Conservation (phyloP, 2,888 invertebrate genomes). For the Orthosia gracilis region DNA sequence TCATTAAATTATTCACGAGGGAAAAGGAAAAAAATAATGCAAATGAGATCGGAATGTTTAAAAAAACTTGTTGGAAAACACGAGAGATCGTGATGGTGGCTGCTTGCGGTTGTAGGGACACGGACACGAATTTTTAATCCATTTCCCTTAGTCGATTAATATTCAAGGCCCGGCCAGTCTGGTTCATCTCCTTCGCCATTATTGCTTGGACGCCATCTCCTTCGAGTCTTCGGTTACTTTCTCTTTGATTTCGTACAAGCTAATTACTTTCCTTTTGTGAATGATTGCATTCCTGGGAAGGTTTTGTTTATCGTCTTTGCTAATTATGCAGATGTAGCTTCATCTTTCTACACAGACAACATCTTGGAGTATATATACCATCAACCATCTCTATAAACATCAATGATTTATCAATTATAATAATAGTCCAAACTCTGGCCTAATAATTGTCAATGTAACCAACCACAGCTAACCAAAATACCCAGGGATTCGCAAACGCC, state of each 20-base stretch:
- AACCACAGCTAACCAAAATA: conserved; percentile 77
- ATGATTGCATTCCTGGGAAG: conserved; percentile 74
- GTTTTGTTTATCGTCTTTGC: conserved; percentile 53
- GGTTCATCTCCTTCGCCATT: conserved; percentile 90
- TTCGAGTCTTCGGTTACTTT: conserved; percentile 72
- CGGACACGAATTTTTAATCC: conserved; percentile 90
- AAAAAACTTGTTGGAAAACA: conserved; percentile 90
- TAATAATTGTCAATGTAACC: conserved; percentile 61
- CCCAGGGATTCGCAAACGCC: conserved; percentile 70
- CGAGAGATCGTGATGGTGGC: conserved; percentile 83
- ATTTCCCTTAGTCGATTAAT: conserved; percentile 91
- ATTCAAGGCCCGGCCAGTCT: conserved; percentile 90
- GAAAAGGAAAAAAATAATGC: conserved; percentile 87
- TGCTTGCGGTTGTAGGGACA: conserved; percentile 82
- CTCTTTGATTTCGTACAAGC: conserved; percentile 87
- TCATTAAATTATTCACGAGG: conserved; percentile 90
- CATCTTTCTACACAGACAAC: neutral
- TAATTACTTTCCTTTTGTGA: conserved; percentile 87
- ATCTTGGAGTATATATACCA: neutral
- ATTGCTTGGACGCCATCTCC: conserved; percentile 85
- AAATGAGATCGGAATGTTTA: conserved; percentile 87
- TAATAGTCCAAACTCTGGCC: conserved; percentile 25
- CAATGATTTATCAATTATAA: neutral
- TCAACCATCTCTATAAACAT: neutral
- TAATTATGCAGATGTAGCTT: conserved; percentile 49